These are phyloP conservation scores for Zaprionus lineosus DNA, from an alignment of 2,888 invertebrate genomes.

Conservation along the genomic window DNA sequence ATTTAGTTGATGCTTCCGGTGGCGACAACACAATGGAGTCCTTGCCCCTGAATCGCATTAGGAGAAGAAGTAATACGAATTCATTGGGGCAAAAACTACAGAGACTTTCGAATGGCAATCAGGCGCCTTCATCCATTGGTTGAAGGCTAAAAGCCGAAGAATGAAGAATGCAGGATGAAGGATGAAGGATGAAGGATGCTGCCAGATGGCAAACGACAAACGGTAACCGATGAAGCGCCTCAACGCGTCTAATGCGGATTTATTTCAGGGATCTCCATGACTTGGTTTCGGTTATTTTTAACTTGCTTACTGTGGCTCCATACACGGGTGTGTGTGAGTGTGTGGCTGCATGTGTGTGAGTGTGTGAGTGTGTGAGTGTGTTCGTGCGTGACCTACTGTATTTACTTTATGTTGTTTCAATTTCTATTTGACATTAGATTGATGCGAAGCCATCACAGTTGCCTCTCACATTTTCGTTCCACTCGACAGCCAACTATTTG, in stretches of 20 bases:
- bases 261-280: constrained; percentile 13
- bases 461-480: constrained; percentile 34
- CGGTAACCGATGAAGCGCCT: constrained; percentile 2
- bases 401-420: constrained; percentile 43
- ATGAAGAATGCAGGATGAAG: too few species aligned
- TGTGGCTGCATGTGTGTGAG: background rate
- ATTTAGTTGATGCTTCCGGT: constrained; percentile 14
- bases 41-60: constrained; percentile 1
- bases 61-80: constrained; percentile 54
- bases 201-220: constrained; percentile 9
- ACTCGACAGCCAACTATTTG: constrained; percentile 6
- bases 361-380: background rate
- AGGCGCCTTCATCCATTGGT: constrained; percentile 46
- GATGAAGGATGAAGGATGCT: too few species aligned
- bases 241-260: constrained; percentile 16
- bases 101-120: constrained; percentile 58
- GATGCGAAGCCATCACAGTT: constrained; percentile 35
- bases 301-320: background rate
- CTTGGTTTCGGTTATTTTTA: constrained; percentile 1
- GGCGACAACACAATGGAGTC: constrained; percentile 18
- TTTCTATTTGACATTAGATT: constrained; percentile 64
- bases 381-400: too few species aligned
- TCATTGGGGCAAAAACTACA: constrained; percentile 45
- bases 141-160: too few species aligned
- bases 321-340: background rate